Percentiles rank a stretch among this genome's conserved stretches.
Evolutionary conservation across 2,888 invertebrate genomes (phyloP).

Genomic region (Campoplex capitator): DNA sequence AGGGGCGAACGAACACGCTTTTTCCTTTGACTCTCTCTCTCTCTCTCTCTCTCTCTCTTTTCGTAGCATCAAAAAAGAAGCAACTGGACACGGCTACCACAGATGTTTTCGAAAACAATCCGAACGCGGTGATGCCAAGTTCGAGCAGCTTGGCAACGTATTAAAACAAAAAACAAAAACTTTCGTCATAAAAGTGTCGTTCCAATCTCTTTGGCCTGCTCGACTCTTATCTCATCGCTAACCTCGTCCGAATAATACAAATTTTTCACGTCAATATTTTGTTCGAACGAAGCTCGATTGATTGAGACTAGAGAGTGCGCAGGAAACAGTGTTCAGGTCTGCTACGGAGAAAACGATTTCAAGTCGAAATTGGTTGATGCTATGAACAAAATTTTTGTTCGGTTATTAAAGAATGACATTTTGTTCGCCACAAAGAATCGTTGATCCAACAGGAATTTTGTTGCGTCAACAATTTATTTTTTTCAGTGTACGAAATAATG

Average conservation of each 20-base stretch:
- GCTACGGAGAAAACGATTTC: too few relatives aligned
- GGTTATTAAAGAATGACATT: too few relatives aligned
- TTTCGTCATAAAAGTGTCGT: neutral
- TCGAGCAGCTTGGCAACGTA: neutral
- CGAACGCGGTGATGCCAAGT: neutral
- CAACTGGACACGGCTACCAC: neutral
- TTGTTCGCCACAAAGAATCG: too few relatives aligned
- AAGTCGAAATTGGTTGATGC: too few relatives aligned
- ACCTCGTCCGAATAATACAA: neutral
- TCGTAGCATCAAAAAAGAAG: neutral
- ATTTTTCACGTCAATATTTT: neutral
- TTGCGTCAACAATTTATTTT: too few relatives aligned
- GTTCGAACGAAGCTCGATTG: neutral
- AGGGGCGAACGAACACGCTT: neutral
- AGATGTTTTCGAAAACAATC: neutral
- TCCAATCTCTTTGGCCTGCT: neutral
- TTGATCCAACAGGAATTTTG: too few relatives aligned
- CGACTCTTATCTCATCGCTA: neutral
- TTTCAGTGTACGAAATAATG: too few relatives aligned
- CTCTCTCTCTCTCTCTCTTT: neutral
- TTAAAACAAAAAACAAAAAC: too few relatives aligned
- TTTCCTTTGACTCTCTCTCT: neutral
- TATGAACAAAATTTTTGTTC: too few relatives aligned
- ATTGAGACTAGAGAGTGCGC: neutral
- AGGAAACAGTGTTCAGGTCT: too few relatives aligned